Evolutionary conservation across 2,888 invertebrate species (phyloP).

Genomic region (Beris morrisii): DNA sequence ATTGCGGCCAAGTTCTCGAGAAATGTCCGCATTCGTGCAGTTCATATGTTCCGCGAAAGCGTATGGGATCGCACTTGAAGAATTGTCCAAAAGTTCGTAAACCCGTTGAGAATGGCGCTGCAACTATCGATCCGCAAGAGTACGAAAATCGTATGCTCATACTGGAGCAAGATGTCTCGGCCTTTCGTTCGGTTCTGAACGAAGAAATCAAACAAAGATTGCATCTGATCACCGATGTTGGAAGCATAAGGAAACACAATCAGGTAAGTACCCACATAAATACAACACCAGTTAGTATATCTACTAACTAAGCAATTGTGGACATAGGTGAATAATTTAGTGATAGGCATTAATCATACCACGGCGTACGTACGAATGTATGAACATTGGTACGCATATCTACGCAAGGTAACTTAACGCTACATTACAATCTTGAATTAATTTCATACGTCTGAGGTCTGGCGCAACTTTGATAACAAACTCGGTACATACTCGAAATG

Average conservation of each 20-base stretch:
- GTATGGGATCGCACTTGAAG: constrained; percentile 62
- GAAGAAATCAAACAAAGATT: constrained; percentile 55
- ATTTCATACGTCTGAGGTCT: too few relatives aligned
- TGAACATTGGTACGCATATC: too few relatives aligned
- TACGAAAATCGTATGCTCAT: constrained; percentile 46
- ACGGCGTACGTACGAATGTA: too few relatives aligned
- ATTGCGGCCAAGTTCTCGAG: constrained; percentile 72
- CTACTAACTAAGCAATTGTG: too few relatives aligned
- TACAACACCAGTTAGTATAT: background rate
- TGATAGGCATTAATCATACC: too few relatives aligned
- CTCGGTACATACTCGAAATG: too few relatives aligned
- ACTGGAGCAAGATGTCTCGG: constrained; percentile 49
- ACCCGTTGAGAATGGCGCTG: background rate
- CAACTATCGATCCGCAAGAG: constrained; percentile 15
- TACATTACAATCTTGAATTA: too few relatives aligned
- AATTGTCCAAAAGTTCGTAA: constrained; percentile 54
- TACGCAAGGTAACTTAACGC: too few relatives aligned
- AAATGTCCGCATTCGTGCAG: constrained; percentile 72
- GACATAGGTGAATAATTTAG: too few relatives aligned
- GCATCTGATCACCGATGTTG: constrained; percentile 55
- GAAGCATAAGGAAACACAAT: constrained; percentile 54
- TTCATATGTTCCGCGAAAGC: constrained; percentile 68
- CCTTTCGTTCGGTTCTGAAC: constrained; percentile 50
- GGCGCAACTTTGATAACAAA: too few relatives aligned
- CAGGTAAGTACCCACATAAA: constrained; percentile 41